Evolutionary conservation across 2,888 invertebrate species (phyloP).

Genomic region (Margaritifera margaritifera): DNA sequence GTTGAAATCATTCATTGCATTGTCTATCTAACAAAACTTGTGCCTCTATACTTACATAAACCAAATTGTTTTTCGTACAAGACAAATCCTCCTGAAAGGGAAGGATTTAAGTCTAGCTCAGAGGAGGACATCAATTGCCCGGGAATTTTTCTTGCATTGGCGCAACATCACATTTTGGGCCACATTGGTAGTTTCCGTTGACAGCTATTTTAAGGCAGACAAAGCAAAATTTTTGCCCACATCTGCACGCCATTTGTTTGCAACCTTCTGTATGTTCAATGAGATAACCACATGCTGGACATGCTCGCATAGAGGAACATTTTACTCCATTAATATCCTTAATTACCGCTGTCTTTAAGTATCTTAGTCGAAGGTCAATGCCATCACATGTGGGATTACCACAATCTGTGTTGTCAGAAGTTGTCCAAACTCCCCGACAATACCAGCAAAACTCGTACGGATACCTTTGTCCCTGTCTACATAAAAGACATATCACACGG

Average conservation of each 20-base stretch:
- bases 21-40: no score
- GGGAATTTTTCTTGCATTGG: slow-evolving; percentile 28
- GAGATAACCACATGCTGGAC: slow-evolving; percentile 42
- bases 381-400: slow-evolving; percentile 40
- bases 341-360: slow-evolving; percentile 22
- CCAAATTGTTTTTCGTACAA: no score
- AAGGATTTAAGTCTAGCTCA: no score
- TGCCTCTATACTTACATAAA: no score
- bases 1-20: no score
- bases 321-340: slow-evolving; percentile 36
- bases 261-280: slow-evolving; percentile 43
- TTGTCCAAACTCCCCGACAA: slow-evolving; percentile 33
- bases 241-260: slow-evolving; percentile 47
- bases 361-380: slow-evolving; percentile 33
- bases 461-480: slow-evolving; percentile 17
- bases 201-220: slow-evolving; percentile 39
- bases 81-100: no score
- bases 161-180: slow-evolving; percentile 28
- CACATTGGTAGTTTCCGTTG: slow-evolving; percentile 27
- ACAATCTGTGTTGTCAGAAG: slow-evolving; percentile 17
- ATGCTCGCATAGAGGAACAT: slow-evolving; percentile 42
- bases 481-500: slow-evolving; percentile 37
- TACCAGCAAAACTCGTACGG: slow-evolving; percentile 45
- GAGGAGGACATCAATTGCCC: neutral
- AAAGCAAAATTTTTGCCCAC: slow-evolving; percentile 46